phyloP scores from a whole-genome alignment of 2,797 vertebrate species.

The Melopsittacus undulatus region DNA sequence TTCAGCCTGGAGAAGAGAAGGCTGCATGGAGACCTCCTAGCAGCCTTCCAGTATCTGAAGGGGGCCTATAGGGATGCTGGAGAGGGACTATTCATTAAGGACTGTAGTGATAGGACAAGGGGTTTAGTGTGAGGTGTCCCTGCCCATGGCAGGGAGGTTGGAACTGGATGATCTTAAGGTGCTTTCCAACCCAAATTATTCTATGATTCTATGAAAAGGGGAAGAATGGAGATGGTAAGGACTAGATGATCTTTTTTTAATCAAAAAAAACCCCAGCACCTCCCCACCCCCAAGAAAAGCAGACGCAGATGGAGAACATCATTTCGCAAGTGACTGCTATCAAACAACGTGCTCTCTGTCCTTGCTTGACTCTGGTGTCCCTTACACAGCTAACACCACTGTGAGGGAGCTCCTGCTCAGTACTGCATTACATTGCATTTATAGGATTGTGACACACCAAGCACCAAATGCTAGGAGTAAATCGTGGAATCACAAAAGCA shows the following conservation, averaged over 20 bases:
- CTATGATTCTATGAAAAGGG: neutral
- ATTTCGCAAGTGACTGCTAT: neutral
- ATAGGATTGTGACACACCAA: neutral
- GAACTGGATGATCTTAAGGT: too few relatives aligned
- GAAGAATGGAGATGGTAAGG: neutral
- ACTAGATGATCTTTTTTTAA: fast-evolving
- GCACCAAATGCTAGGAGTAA: neutral
- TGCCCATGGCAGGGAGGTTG: too few relatives aligned
- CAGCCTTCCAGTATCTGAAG: too few relatives aligned
- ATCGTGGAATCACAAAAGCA: neutral
- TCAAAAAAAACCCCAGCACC: neutral
- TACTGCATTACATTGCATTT: neutral
- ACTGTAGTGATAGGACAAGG: too few relatives aligned
- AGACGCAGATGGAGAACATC: neutral
- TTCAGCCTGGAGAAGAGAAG: too few relatives aligned
- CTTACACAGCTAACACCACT: neutral
- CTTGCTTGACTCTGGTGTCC: neutral
- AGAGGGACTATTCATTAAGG: too few relatives aligned
- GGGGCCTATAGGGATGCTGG: too few relatives aligned
- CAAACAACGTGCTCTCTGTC: neutral
- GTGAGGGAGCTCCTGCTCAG: neutral
- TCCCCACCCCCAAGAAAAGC: neutral
- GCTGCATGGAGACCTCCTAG: too few relatives aligned
- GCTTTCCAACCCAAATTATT: too few relatives aligned
- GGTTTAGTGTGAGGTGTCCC: too few relatives aligned